Percentiles rank a stretch among this genome's conserved stretches.
Evolutionary conservation across 2,113 vertebrate genomes (phyloP).

Genomic region (Larimichthys crocea): DNA sequence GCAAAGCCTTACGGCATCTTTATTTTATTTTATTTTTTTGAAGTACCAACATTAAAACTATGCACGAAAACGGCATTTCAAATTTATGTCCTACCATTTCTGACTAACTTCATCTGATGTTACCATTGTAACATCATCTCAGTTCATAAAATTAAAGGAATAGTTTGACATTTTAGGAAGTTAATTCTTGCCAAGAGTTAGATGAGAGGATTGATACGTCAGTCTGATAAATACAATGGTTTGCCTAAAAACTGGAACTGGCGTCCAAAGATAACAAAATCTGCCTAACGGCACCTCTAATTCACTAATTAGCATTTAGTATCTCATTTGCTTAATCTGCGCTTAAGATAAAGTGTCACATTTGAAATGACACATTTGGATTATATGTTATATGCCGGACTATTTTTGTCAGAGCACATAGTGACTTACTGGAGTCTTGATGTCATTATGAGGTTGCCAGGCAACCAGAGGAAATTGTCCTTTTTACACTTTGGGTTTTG

Average conservation of each 20-base stretch:
- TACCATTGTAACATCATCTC: constrained; percentile 48
- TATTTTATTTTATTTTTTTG: constrained; percentile 44
- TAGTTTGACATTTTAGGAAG: constrained; percentile 4
- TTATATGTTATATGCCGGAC: background rate
- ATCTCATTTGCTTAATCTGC: background rate
- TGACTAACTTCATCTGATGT: constrained; percentile 62
- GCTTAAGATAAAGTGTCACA: background rate
- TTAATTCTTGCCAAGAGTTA: background rate
- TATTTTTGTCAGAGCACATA: background rate
- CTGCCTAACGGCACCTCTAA: background rate
- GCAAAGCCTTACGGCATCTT: constrained; percentile 32
- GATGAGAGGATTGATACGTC: background rate
- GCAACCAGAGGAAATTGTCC: background rate
- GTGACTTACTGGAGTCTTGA: background rate
- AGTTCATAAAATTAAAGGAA: constrained; percentile 25
- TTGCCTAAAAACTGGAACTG: background rate
- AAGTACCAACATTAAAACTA: constrained; percentile 50
- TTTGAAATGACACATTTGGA: background rate
- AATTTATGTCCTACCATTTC: constrained; percentile 66
- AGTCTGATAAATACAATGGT: background rate
- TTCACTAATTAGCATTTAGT: background rate
- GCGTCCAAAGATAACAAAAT: background rate
- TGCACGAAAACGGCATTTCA: constrained; percentile 50
- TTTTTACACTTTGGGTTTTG: constrained; percentile 2
- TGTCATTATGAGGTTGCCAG: background rate